Conservation (phyloP, 1,140 invertebrate species). For the Triops longicaudatus region DNA sequence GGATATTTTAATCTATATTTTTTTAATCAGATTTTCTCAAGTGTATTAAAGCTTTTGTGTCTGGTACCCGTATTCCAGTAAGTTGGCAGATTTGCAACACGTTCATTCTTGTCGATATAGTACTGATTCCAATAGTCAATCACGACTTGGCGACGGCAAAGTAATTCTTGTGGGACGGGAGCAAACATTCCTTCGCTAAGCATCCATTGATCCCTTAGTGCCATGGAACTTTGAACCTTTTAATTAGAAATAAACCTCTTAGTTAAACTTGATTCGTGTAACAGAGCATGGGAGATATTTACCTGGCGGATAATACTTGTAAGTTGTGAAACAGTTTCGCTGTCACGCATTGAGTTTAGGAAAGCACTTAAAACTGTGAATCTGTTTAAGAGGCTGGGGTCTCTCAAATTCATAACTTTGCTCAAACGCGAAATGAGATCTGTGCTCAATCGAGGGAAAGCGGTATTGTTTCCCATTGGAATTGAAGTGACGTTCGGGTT, state of each 20-base stretch:
- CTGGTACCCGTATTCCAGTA: not conserved
- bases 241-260: no score
- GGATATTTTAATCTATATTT: no score
- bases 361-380: constrained; percentile 4
- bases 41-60: no score
- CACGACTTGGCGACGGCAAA: not conserved
- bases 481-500: not conserved
- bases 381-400: not conserved
- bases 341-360: not conserved
- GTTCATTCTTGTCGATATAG: no score
- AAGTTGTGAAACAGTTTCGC: not conserved
- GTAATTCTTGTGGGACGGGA: not conserved
- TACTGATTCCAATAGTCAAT: not conserved
- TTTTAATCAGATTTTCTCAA: no score
- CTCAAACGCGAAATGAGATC: not conserved
- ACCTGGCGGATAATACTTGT: constrained; percentile 13
- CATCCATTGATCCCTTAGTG: constrained; percentile 16
- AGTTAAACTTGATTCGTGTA: no score
- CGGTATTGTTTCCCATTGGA: not conserved
- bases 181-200: constrained; percentile 14
- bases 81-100: not conserved
- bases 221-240: constrained; percentile 17
- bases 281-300: no score
- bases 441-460: not conserved
- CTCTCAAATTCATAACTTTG: not conserved